Evolutionary conservation across 2,797 vertebrate species (phyloP).

Genomic region (Enteromius radiatus): DNA sequence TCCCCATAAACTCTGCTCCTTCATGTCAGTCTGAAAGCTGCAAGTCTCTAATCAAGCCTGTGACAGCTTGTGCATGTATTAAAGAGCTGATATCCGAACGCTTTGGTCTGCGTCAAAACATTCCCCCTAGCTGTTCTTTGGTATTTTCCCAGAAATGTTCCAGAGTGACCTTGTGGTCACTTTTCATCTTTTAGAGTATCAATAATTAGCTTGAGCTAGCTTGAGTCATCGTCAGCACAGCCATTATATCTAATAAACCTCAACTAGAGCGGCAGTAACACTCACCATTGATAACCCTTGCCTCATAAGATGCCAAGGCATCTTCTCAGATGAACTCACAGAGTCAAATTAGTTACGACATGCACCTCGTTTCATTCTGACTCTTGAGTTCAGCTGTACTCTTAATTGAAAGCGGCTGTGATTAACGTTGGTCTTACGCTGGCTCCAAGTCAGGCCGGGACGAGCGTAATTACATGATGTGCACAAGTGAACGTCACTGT

Average conservation of each 20-base stretch:
- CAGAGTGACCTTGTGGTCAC: slow-evolving; percentile 68
- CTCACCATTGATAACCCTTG: slow-evolving; percentile 47
- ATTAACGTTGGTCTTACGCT: not conserved
- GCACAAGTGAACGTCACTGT: not conserved
- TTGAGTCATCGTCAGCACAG: slow-evolving; percentile 36
- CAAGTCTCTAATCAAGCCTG: slow-evolving; percentile 15
- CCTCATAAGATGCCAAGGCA: slow-evolving; percentile 23
- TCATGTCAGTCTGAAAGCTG: slow-evolving; percentile 10
- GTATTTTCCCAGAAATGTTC: not conserved
- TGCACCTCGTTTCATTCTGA: slow-evolving; percentile 17
- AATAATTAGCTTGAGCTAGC: slow-evolving; percentile 39
- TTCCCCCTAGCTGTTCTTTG: not conserved
- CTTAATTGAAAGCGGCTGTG: slow-evolving; percentile 28
- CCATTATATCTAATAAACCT: slow-evolving; percentile 60
- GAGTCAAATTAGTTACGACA: slow-evolving; percentile 32
- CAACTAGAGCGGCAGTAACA: slow-evolving; percentile 42
- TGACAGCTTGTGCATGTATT: not conserved
- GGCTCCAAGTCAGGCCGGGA: not conserved
- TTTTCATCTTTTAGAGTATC: slow-evolving; percentile 58
- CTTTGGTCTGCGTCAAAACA: not conserved
- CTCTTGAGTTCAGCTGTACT: not conserved
- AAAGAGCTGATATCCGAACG: not conserved
- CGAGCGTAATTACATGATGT: not conserved
- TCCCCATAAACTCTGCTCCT: not conserved
- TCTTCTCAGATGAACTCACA: slow-evolving; percentile 29